A percentile compares a stretch with the other conserved stretches of the same genome.
Conservation (phyloP, 1,140 invertebrate genomes). For the Cyclargus thomasi region DNA sequence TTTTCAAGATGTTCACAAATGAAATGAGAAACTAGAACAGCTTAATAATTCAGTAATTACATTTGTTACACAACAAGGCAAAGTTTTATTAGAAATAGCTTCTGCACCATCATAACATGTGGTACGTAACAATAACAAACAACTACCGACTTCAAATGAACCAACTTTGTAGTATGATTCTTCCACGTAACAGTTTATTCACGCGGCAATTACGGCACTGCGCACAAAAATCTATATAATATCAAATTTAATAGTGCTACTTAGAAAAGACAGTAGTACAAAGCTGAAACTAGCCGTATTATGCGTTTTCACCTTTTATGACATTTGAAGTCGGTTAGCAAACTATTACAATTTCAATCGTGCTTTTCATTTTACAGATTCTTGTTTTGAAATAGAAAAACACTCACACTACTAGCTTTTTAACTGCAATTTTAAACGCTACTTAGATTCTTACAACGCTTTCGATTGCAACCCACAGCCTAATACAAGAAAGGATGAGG, state of each 20-base stretch:
- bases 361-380: not conserved
- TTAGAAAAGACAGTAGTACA: too few species aligned
- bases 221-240: too few species aligned
- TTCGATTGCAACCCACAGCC: constrained; percentile 8
- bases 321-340: not conserved
- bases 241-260: too few species aligned
- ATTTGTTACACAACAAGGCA: not conserved
- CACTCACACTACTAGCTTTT: not conserved
- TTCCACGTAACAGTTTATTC: not conserved
- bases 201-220: too few species aligned
- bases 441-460: constrained; percentile 9
- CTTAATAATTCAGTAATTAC: not conserved
- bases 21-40: not conserved
- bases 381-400: not conserved
- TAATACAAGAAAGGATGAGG: constrained; percentile 13
- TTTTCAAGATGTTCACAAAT: not conserved
- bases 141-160: not conserved
- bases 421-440: not conserved
- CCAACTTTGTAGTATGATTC: not conserved
- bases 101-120: constrained; percentile 25
- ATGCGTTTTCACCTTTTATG: too few species aligned
- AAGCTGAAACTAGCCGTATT: too few species aligned
- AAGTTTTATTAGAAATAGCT: constrained; percentile 25
- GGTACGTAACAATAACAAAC: constrained; percentile 29
- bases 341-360: not conserved